Base-by-base conservation (phyloP, 2,113 vertebrate species). In the Scopus umbretta region DNA sequence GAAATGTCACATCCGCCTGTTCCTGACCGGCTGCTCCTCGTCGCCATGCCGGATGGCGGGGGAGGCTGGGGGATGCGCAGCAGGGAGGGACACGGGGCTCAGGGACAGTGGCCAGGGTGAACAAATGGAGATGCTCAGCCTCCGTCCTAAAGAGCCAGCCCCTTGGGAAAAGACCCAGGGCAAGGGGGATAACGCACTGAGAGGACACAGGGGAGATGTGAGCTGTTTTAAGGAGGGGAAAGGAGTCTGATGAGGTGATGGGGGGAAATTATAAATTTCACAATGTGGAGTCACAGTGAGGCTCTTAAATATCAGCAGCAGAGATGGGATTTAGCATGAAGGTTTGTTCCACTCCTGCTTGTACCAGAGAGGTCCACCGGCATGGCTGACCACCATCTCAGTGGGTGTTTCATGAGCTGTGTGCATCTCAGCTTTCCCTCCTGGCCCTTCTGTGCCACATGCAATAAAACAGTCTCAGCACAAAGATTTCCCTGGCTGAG, bases 21-120 rank as follows among this genome's bases (percentile, higher is more conserved):
- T 81, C 49, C 58, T 42, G 16, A 53, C 0, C 3, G 34, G 74
- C 80, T 50, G 40, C n/a, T 91, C 75, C 36, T 76, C 1, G 1
- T 89, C 7, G 0, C 29, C 2, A 2, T 0, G 2, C 25, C 3
- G 5, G 67, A 27, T 61, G 63, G 47, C 0, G 9, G 68, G 49
- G 27, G 25, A 91, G 76, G 55, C 29, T 71, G 68, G 17, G 29
- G 40, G 68, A 81, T 1, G 0, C 0, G 6, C 19, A 53, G 56
- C 3, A 1, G 14, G 68, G 63, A 17, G 26, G 16, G 32, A 42
- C 3, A 1, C 4, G 2, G n/a, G 25, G 20, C 58, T 61, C 1
- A 2, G 55, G 45, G 7, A 30, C 27, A 63, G 40, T 0, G 1
- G 23, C 36, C 61, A 67, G 49, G 26, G 17, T 0, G 4, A 80